Conservation (phyloP, 2,888 invertebrate genomes). For the Eustalomyia histrio region DNA sequence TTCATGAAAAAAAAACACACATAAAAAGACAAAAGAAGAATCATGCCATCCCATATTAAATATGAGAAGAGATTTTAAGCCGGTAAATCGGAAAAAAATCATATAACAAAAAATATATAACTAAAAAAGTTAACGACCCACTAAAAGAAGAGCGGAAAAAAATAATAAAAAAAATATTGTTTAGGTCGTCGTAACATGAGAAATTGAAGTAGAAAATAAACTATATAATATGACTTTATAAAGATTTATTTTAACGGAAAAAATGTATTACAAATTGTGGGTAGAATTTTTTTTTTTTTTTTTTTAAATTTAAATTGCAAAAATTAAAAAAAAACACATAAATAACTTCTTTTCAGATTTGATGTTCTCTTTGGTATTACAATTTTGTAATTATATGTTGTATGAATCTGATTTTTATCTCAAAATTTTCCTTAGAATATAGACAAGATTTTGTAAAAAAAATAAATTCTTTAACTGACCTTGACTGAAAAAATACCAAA, state of each 20-base stretch:
- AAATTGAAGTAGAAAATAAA: conserved; percentile 28
- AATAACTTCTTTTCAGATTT: background rate
- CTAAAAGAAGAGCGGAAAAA: conserved; percentile 19
- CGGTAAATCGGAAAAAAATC: conserved; percentile 50
- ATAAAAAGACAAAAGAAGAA: conserved; percentile 49
- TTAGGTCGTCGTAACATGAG: conserved; percentile 27
- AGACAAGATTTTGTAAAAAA: background rate
- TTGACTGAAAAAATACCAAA: conserved; percentile 34
- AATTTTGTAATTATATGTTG: no score
- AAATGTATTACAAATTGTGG: conserved; percentile 16
- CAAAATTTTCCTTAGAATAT: no score
- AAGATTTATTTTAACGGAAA: conserved; percentile 7
- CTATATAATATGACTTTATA: conserved; percentile 1
- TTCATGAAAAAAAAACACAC: conserved; percentile 42
- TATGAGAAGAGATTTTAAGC: conserved; percentile 53
- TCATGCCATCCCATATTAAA: conserved; percentile 34
- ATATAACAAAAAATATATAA: conserved; percentile 18
- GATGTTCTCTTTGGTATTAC: background rate
- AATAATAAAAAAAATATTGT: conserved; percentile 3
- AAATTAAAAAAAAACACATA: background rate
- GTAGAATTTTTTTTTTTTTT: no score
- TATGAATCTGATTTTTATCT: no score
- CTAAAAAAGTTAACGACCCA: conserved; percentile 58
- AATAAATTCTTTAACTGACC: conserved; percentile 21
- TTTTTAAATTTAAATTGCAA: background rate